A percentile compares a stretch with the other conserved stretches of the same genome.
Evolutionary conservation across 2,888 invertebrate species (phyloP).

Genomic region (Bellardia bayeri): DNA sequence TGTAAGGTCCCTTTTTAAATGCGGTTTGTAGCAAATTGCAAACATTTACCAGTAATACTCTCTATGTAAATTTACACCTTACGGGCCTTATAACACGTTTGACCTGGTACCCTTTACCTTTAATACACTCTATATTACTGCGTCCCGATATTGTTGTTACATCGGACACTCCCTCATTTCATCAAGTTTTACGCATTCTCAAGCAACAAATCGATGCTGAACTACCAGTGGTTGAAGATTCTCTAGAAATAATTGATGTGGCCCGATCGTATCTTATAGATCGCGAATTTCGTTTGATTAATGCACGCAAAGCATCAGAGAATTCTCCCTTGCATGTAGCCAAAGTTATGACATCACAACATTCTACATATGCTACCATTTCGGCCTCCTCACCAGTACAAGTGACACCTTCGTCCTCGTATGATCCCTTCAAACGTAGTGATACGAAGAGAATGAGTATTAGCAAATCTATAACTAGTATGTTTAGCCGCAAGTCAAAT

Average conservation of each 20-base stretch:
- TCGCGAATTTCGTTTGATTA: slow-evolving; percentile 90
- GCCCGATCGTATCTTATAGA: slow-evolving; percentile 92
- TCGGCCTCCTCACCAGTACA: slow-evolving; percentile 83
- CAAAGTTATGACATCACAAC: slow-evolving; percentile 80
- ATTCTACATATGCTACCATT: slow-evolving; percentile 81
- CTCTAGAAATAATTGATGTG: slow-evolving; percentile 88
- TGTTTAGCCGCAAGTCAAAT: slow-evolving; percentile 88
- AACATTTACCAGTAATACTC: slow-evolving; percentile 92
- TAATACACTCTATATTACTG: slow-evolving; percentile 94
- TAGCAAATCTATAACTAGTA: slow-evolving; percentile 90
- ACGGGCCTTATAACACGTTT: slow-evolving; percentile 94
- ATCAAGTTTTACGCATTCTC: slow-evolving; percentile 93
- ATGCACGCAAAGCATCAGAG: slow-evolving; percentile 86
- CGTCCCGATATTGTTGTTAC: slow-evolving; percentile 94
- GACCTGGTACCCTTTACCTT: slow-evolving; percentile 94
- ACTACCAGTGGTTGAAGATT: slow-evolving; percentile 86
- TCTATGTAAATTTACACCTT: slow-evolving; percentile 93
- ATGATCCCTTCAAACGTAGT: slow-evolving; percentile 87
- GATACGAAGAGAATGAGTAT: slow-evolving; percentile 91
- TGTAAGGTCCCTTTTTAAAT: slow-evolving; percentile 91
- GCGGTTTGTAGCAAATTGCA: slow-evolving; percentile 92
- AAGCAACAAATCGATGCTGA: slow-evolving; percentile 95
- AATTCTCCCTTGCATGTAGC: slow-evolving; percentile 82
- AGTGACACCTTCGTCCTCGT: slow-evolving; percentile 82
- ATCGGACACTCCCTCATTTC: slow-evolving; percentile 95